These are phyloP conservation scores for Colletes gigas DNA, from an alignment of 1,140 invertebrate species.

Conservation along the genomic window DNA sequence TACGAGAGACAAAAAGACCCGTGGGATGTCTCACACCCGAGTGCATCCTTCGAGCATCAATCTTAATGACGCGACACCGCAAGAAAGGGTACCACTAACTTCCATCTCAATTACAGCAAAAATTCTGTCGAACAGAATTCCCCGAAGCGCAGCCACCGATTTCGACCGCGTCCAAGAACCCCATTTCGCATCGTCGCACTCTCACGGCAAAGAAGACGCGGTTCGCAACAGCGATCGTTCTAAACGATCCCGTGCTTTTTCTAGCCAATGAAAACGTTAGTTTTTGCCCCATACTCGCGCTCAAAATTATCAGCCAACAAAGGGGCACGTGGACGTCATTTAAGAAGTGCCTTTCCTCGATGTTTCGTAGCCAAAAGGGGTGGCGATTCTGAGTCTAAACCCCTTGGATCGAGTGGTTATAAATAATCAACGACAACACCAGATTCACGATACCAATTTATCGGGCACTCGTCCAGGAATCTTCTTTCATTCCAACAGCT, in stretches of 20 bases:
- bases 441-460: conserved; percentile 13
- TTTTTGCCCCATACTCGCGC: conserved; percentile 29
- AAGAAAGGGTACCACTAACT: not conserved
- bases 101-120: conserved; percentile 29
- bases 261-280: conserved; percentile 41
- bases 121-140: conserved; percentile 28
- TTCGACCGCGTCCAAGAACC: conserved; percentile 30
- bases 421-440: no score
- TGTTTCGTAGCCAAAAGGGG: no score
- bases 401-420: no score
- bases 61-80: no score
- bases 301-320: conserved; percentile 32
- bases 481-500: conserved; percentile 37
- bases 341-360: no score
- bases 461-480: conserved; percentile 17
- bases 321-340: no score
- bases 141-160: conserved; percentile 9
- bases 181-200: conserved; percentile 26
- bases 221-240: conserved; percentile 15
- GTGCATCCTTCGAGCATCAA: no score
- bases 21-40: no score
- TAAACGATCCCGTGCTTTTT: conserved; percentile 37
- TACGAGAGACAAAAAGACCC: no score
- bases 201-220: not conserved
- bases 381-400: no score